Evolutionary conservation across 2,113 vertebrate species (phyloP), one percentile per base, ranked within the genome.

Genomic region (Zootoca vivipara): DNA sequence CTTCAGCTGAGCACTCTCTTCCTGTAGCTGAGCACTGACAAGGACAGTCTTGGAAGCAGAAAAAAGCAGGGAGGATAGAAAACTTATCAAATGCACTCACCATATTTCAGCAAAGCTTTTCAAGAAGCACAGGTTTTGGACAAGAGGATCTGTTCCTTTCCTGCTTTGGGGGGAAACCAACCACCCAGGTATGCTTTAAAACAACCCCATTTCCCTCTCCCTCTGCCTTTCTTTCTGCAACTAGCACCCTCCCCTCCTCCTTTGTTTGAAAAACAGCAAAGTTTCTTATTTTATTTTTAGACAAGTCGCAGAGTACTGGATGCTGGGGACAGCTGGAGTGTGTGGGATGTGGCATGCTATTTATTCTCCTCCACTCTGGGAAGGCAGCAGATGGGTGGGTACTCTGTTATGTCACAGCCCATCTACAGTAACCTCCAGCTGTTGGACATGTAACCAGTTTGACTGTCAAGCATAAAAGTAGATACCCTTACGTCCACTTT

Each of bases 241-340:
- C 77, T 85, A 86, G 74, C 18, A 52, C 77, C 93, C 40, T n/a
- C 22, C 24, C 15, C 64, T 20, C 42, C 72, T 64, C 24, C n/a
- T 90, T 93, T 94, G 91, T 81, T 92, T 91, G 89, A 95, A 94
- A 90, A 85, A 90, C 78, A 89, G 86, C 92, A 95, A 96, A 96
- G 95, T 91, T 93, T 90, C 93, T 92, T 87, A 90, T 93, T 95
- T 96, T 95, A 94, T 95, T 96, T 96, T 96, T 96, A 96, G 93
- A 93, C 91, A 87, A 95, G 91, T 83, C 95, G 94, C 92, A 85
- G 87, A 94, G 90, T 95, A 93, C 96, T 97, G 96, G 96, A 95
- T 96, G 94, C 93, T 77, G 90, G 90, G 94, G 97, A 97, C 97
- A 97, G 96, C 97, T 97, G 97, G 95, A 96, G 96, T 94, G 96